Evolutionary conservation across 1,140 invertebrate species (phyloP), one percentile per base, ranked within the genome.

Genomic region (Aplysia californica): DNA sequence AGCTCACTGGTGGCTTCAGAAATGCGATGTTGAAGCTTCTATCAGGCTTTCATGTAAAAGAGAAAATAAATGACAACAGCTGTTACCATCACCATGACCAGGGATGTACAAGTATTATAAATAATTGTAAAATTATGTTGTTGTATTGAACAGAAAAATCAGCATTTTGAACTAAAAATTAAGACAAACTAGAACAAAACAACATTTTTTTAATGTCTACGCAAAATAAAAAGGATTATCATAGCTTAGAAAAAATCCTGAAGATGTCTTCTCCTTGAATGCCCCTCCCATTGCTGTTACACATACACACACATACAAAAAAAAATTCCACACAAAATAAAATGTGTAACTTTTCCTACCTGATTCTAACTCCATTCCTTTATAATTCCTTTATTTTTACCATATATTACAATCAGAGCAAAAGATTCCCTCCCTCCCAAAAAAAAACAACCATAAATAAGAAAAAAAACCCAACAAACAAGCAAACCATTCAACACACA

Each of bases 1-100:
- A n/a, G n/a, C n/a, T n/a, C n/a, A n/a, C n/a, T n/a, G 97, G 95
- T 66, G 98, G 98, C 82, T 94, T 93, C 84, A 96, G 92, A 71
- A 98, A 96, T 5, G 91, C 88, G 58, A 99, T 89, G 68, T 95
- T 92, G 88, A 96, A 98, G 76, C 93, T 94, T 84, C 96, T 91
- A 89, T 99, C 97, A 21, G 96, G 89, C 91, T 90, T 79, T 33
- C 80, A 26, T 2, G 58, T 26, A 68, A 64, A 20, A 75, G 58
- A 59, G 3, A 67, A 23, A 73, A 58, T 21, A 66, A 77, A 55
- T 35, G 26, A 0, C 35, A 29, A 18, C 3, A 61, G 18, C 29
- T 20, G 18, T 33, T 31, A 18, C n/a, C n/a, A 50, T 15, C 10
- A 10, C 44, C n/a, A 50, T 2, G 29, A 29, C n/a, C 18, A 36